Conservation (phyloP, 92 coral and sea anemone genomes). For the Palythoa caribaeorum region DNA sequence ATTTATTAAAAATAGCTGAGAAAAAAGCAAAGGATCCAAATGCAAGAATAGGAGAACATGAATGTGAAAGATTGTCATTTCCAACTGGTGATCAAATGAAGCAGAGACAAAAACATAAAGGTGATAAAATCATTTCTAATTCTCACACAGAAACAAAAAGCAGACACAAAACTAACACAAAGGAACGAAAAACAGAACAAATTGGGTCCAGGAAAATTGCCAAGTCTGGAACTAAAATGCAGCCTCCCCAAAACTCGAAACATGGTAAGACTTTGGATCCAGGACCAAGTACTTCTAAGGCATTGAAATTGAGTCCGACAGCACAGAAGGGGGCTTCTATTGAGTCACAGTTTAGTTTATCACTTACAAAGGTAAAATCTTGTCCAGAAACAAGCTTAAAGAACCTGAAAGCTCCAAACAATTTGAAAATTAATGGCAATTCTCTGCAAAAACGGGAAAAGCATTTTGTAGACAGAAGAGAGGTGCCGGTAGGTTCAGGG, state of each 20-base stretch:
- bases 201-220: neutral
- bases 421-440: neutral
- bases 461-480: neutral
- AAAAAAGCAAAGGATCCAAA: constrained; percentile 54
- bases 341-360: constrained; percentile 15
- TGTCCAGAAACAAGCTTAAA: constrained; percentile 7
- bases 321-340: constrained; percentile 16
- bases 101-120: neutral
- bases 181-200: neutral
- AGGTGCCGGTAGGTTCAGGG: neutral
- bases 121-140: neutral
- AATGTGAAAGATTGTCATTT: neutral
- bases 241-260: constrained; percentile 3
- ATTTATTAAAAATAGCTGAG: constrained; percentile 90
- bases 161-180: neutral
- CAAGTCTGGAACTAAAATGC: neutral
- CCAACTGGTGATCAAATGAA: neutral
- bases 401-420: neutral
- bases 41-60: neutral
- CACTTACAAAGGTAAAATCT: neutral
- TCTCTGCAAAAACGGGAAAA: neutral
- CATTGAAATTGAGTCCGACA: neutral
- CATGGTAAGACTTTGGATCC: constrained; percentile 2
- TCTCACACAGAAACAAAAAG: neutral
- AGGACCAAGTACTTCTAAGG: neutral